Percentiles rank a stretch among this genome's conserved stretches.
phyloP scores from a whole-genome alignment of 2,797 vertebrate genomes.

The Propithecus deckenii region DNA sequence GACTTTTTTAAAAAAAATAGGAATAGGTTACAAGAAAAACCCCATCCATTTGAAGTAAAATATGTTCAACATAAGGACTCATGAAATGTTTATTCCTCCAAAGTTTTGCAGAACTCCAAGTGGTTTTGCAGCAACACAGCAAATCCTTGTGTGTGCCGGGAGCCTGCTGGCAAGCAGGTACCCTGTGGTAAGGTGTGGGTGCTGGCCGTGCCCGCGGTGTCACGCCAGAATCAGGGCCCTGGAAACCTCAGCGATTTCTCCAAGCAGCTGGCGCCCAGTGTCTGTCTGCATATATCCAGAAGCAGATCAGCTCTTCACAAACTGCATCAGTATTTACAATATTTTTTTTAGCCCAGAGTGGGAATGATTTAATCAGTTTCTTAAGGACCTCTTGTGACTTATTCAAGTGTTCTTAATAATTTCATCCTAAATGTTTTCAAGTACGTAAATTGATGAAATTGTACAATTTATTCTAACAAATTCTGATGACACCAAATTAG shows the following conservation, averaged over 20 bases:
- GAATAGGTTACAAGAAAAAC: neutral
- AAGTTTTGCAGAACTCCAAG: conserved; percentile 80
- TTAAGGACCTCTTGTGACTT: neutral
- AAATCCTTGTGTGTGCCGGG: rapidly evolving
- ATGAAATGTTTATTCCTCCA: conserved; percentile 82
- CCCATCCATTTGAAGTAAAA: neutral
- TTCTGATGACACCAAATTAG: neutral
- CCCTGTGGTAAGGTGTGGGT: neutral
- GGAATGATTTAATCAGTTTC: rapidly evolving
- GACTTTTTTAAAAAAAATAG: neutral
- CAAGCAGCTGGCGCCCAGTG: neutral
- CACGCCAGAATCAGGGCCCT: neutral
- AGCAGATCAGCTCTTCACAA: neutral
- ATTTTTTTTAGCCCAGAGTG: neutral
- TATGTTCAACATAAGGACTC: neutral
- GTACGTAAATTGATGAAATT: neutral
- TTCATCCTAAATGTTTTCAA: conserved; percentile 15
- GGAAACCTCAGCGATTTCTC: neutral
- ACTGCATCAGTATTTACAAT: neutral
- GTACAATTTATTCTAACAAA: neutral
- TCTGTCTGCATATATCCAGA: neutral
- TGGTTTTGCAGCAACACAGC: neutral
- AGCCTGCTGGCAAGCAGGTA: rapidly evolving
- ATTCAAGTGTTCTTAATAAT: neutral
- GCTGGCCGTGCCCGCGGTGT: neutral